A percentile compares a stretch with the other conserved stretches of the same genome.
Conservation (phyloP, 2,888 invertebrate genomes). For the Eristalis pertinax region DNA sequence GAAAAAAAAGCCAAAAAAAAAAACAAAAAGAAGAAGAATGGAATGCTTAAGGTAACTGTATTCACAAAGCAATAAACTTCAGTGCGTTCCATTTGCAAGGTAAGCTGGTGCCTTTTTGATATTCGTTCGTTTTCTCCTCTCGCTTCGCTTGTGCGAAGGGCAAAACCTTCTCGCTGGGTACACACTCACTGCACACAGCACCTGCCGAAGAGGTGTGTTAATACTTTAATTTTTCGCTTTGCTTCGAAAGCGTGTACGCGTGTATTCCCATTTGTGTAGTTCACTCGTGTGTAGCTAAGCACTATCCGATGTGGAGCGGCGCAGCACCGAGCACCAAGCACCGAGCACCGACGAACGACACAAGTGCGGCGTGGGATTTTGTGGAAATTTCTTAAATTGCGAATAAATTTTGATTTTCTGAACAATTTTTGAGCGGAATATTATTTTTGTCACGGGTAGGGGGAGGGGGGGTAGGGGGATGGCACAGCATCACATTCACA, state of each 20-base stretch:
- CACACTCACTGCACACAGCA: slow-evolving; percentile 4
- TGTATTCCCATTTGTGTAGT: slow-evolving; percentile 10
- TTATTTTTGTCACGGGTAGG: slow-evolving; percentile 28
- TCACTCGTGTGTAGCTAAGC: background rate
- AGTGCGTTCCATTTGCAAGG: slow-evolving; percentile 22
- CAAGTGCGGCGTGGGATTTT: background rate
- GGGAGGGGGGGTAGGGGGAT: no score
- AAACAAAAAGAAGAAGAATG: background rate
- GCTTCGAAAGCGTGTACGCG: background rate
- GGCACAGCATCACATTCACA: background rate
- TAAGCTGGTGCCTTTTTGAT: slow-evolving; percentile 10
- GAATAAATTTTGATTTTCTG: slow-evolving; percentile 14
- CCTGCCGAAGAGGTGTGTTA: slow-evolving; percentile 17
- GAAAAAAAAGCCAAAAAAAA: background rate
- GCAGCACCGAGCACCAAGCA: background rate
- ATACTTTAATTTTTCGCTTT: slow-evolving; percentile 6
- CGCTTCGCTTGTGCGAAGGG: background rate
- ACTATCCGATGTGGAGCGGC: slow-evolving; percentile 14
- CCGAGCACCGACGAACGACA: background rate
- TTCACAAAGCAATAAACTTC: slow-evolving; percentile 27
- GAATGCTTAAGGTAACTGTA: slow-evolving; percentile 2
- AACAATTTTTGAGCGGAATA: background rate
- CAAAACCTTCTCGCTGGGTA: slow-evolving; percentile 9
- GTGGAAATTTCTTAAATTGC: background rate
- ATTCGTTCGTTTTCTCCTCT: slow-evolving; percentile 10